Evolutionary conservation across 2,113 vertebrate genomes (phyloP).

Genomic region (Xenus cinereus): DNA sequence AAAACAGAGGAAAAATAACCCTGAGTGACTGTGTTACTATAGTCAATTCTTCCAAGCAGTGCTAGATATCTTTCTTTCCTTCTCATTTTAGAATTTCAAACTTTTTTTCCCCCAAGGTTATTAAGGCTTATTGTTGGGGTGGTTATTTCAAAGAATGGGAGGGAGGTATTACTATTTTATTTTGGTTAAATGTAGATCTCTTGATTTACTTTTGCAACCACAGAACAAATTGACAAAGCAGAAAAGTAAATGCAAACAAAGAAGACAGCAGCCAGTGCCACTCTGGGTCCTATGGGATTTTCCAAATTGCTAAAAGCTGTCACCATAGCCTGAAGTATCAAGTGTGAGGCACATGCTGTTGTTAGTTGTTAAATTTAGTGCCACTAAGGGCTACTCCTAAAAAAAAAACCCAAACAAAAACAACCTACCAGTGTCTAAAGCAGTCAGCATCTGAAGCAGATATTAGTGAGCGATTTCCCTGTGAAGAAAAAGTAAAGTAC

Average conservation of each 20-base stretch:
- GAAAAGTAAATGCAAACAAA: constrained; percentile 54
- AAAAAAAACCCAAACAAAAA: not conserved
- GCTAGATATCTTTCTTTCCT: not conserved
- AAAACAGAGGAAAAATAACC: constrained; percentile 37
- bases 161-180: not conserved
- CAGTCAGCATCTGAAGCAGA: not conserved
- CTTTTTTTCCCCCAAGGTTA: not conserved
- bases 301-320: constrained; percentile 57
- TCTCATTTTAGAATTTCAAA: not conserved
- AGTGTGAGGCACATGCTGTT: constrained; percentile 49
- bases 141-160: not conserved
- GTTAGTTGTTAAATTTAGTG: constrained; percentile 64
- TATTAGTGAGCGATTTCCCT: not conserved
- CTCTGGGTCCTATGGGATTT: not conserved
- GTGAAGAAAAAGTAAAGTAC: not conserved
- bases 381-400: constrained; percentile 34
- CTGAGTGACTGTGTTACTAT: not conserved
- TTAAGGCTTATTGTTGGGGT: not conserved
- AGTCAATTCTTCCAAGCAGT: not conserved
- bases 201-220: constrained; percentile 8
- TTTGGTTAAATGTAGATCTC: not conserved
- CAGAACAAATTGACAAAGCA: constrained; percentile 32
- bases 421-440: not conserved
- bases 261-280: constrained; percentile 1
- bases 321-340: constrained; percentile 59